Evolutionary conservation across 2,797 vertebrate genomes (phyloP).

Genomic region (Cheirogaleus major): DNA sequence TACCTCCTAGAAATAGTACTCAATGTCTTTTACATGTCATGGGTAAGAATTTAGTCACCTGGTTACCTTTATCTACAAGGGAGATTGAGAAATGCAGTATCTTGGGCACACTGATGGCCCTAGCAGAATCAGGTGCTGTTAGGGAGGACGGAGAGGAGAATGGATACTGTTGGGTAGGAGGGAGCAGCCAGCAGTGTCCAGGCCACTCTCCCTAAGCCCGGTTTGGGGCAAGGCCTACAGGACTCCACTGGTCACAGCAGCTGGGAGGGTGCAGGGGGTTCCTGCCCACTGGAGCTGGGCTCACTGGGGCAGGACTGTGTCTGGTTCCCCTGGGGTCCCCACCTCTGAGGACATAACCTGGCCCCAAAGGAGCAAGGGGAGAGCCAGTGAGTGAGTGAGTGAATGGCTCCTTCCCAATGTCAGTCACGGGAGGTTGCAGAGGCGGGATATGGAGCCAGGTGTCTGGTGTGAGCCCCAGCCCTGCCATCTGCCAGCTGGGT

Average conservation of each 20-base stretch:
- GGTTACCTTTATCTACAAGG: not conserved
- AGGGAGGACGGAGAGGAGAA: not conserved
- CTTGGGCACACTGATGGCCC: not conserved
- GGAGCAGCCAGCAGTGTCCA: not conserved
- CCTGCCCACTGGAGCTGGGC: not conserved
- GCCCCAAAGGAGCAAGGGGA: not conserved
- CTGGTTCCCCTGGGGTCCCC: not conserved
- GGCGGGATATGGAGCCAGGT: not conserved
- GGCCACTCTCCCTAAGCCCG: too few species aligned
- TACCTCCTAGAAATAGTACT: not conserved
- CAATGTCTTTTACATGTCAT: not conserved
- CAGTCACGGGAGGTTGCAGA: not conserved
- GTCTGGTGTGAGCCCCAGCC: not conserved
- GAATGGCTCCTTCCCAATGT: not conserved
- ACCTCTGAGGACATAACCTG: not conserved
- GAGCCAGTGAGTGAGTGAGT: not conserved
- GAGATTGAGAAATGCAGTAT: not conserved
- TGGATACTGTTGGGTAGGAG: not conserved
- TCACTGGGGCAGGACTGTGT: too few species aligned
- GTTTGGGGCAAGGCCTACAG: not conserved
- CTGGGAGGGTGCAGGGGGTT: not conserved
- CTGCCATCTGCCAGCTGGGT: too few species aligned
- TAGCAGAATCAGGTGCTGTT: not conserved
- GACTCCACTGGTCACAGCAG: not conserved
- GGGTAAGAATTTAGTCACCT: not conserved